These are phyloP conservation scores for Pycnomerus fuliginosus DNA, from an alignment of 2,888 invertebrate genomes.

Conservation along the genomic window DNA sequence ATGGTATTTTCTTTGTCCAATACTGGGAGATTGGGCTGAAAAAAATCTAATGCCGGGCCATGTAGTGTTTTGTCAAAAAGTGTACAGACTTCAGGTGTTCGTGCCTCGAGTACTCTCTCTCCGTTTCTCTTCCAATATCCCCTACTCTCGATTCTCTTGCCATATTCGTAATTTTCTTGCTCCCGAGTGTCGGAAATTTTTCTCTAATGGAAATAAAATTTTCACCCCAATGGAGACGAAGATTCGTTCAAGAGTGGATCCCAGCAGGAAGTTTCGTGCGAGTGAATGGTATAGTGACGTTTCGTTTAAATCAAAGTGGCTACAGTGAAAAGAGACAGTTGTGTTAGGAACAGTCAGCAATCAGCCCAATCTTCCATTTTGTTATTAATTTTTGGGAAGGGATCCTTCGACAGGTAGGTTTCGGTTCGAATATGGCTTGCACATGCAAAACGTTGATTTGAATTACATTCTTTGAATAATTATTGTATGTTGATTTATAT, in stretches of 20 bases:
- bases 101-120: too few species aligned
- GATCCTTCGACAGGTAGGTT: constrained; percentile 23
- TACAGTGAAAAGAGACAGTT: constrained; percentile 8
- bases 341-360: constrained; percentile 26
- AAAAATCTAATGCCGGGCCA: constrained; percentile 9
- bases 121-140: too few species aligned
- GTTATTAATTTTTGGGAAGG: constrained; percentile 37
- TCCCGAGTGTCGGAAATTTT: too few species aligned
- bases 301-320: neutral
- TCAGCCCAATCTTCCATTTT: constrained; percentile 54
- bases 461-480: constrained; percentile 24
- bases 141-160: too few species aligned
- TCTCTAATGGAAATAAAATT: too few species aligned
- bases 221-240: too few species aligned
- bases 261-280: too few species aligned
- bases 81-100: constrained; percentile 24
- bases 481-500: constrained; percentile 14
- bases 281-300: too few species aligned
- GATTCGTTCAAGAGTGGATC: too few species aligned
- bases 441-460: constrained; percentile 6
- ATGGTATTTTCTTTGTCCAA: constrained; percentile 27
- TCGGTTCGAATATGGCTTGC: constrained; percentile 11
- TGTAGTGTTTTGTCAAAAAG: constrained; percentile 26
- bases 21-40: constrained; percentile 63
- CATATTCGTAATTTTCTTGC: too few species aligned